These are phyloP conservation scores for Anoura caudifer DNA, from an alignment of 2,113 vertebrate species.

Conservation along the genomic window DNA sequence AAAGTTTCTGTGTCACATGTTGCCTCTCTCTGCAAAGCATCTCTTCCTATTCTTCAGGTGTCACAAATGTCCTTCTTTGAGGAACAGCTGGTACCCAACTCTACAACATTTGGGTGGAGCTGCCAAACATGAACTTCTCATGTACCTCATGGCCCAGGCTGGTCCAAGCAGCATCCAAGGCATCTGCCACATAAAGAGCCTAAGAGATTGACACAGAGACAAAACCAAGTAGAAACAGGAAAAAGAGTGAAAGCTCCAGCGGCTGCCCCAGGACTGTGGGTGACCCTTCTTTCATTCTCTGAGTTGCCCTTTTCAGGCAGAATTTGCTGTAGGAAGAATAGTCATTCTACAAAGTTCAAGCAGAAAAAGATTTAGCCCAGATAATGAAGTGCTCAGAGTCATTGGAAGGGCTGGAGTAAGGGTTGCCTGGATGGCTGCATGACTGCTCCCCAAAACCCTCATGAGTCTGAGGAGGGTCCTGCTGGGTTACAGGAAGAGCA, in stretches of 20 bases:
- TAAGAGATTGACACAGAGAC: background rate
- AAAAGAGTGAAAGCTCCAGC: rapidly evolving
- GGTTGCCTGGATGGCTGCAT: background rate
- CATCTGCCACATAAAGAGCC: background rate
- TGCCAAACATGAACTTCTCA: background rate
- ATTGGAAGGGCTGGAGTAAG: background rate
- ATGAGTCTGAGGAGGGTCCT: background rate
- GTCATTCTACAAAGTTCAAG: too few species aligned
- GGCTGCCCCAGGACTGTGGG: too few species aligned
- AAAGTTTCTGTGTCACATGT: rapidly evolving
- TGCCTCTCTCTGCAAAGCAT: background rate
- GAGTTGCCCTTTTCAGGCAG: background rate
- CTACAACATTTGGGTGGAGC: background rate
- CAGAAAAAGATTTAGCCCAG: background rate
- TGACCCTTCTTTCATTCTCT: background rate
- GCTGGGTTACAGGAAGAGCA: too few species aligned
- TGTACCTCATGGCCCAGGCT: background rate
- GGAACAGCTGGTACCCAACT: background rate
- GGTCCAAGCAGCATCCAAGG: background rate
- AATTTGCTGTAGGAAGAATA: background rate
- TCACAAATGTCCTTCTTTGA: background rate
- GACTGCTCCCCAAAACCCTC: too few species aligned
- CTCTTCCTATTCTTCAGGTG: background rate
- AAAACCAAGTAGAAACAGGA: background rate
- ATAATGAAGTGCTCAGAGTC: too few species aligned